phyloP scores from a whole-genome alignment of 2,113 vertebrate genomes.

The Psammodynastes pulverulentus region DNA sequence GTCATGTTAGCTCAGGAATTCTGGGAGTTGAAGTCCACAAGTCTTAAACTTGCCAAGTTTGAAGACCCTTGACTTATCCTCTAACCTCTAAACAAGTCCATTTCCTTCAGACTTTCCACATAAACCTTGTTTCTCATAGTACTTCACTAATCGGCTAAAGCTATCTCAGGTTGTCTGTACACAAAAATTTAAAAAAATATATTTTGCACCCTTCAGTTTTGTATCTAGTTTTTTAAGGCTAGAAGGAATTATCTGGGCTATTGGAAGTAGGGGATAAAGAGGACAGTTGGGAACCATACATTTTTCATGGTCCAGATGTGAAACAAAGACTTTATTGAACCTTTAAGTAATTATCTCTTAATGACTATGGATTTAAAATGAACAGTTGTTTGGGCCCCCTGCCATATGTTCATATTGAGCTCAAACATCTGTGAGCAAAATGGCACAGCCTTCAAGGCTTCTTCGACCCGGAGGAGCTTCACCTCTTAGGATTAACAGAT shows the following conservation, averaged over 20 bases:
- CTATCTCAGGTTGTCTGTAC: neutral
- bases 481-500: constrained; percentile 23
- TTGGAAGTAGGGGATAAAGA: constrained; percentile 15
- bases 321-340: constrained; percentile 37
- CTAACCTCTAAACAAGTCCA: neutral
- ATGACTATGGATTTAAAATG: constrained; percentile 22
- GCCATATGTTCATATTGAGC: constrained; percentile 35
- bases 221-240: neutral
- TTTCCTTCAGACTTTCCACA: neutral
- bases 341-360: constrained; percentile 24
- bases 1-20: too few relatives aligned
- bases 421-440: constrained; percentile 31
- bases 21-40: too few relatives aligned
- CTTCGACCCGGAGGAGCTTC: constrained; percentile 20
- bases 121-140: neutral
- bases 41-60: too few relatives aligned
- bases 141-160: neutral
- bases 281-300: neutral
- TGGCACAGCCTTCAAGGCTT: constrained; percentile 22
- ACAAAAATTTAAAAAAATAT: too few relatives aligned
- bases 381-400: constrained; percentile 28
- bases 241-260: neutral
- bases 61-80: too few relatives aligned
- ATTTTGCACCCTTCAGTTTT: neutral
- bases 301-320: constrained; percentile 20